Base-by-base conservation (phyloP, 2,888 invertebrate genomes). In the Epinotia nisella region DNA sequence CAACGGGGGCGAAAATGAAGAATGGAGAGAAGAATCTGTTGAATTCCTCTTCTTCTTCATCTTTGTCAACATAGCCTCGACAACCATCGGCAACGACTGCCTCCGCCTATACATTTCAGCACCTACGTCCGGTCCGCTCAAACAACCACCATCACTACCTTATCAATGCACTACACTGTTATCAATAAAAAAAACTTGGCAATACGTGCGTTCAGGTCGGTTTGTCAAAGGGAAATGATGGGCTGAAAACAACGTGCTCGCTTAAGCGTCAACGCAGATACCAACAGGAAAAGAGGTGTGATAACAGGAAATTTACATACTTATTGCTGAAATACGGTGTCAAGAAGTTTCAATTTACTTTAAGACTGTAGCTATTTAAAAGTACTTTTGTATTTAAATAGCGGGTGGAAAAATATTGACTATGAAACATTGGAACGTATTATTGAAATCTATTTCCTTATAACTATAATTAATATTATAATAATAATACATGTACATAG, bases 141-240 rank as follows among this genome's bases (percentile, higher is more conserved):
- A 60, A 61, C 60, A 21, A 19, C 65, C 65, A 60, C 70, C 60
- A 70, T 60, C 45, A 70, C 70, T 70, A 64, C 39, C 64, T 64
- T 70, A 74, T 70, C 73, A 59, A 64, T 65, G 60, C 70, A 69
- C 67, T 24, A 69, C 64, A 65, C 59, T 35, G 65, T 67, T 74
- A 74, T 70, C 62, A 70, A 70, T 65, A 69, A 53, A 69, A 69
- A 71, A 60, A 35, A 60, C 55, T 65, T 53, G 53, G 72, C 76
- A 81, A 86, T 82, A 81, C 92, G 92, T 90, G 83, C 90, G 90
- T 81, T 78, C 89, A 78, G 83, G 78, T 76, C 83, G 89, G 89
- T 88, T 85, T 87, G 82, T 85, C 87, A 84, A 79, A 87, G 91
- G 92, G 91, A 91, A 93, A 92, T 93, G 90, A 79, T 85, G 78